Evolutionary conservation across 37 sponge, comb jelly and placozoan genomes (phyloP), one percentile per base, ranked within the genome.

Genomic region (Spongilla lacustris): DNA sequence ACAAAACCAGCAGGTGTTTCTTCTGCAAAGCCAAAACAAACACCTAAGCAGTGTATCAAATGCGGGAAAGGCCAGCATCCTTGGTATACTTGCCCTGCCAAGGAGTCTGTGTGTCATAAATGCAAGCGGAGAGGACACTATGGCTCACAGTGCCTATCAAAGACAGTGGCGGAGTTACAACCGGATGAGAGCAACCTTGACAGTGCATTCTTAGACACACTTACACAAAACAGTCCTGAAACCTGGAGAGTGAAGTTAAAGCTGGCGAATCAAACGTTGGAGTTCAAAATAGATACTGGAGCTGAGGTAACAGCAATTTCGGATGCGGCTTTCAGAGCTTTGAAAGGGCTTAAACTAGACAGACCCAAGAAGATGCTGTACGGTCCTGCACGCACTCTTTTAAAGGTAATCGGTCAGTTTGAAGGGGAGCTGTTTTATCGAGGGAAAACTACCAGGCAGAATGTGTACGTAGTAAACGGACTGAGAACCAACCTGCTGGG

Each of bases 51-150:
- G 34, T 49, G 68, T 37, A 36, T 25, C 29, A 74, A 31, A 76
- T 87, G 76, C 74, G 82, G 68, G 37, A 74, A 30, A 37, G 69
- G 67, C n/a, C 75, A 68, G 10, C 76, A 48, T 37, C 2, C 78
- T 22, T 46, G 73, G 32, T 14, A 85, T 23, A 4, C n/a, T 9
- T 85, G 86, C 48, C 86, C 86, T 30, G 86, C 78, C 71, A 77
- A 70, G 78, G 86, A 85, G n/a, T 78, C 79, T 28, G 48, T 50
- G 27, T 85, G 86, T 41, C 71, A 69, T 50, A 78, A 69, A 24
- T 85, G 79, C 71, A 77, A 85, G 28, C 77, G 68, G 68, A 67
- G 41, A 68, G 86, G 86, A 24, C 79, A 85, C 71, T 85, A 35
- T 35, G 25, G 46, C 17, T 10, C 78, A 29, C 74, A 49, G 73